phyloP scores from a whole-genome alignment of 2,797 vertebrate genomes.

The Rhinichthys osculus region DNA sequence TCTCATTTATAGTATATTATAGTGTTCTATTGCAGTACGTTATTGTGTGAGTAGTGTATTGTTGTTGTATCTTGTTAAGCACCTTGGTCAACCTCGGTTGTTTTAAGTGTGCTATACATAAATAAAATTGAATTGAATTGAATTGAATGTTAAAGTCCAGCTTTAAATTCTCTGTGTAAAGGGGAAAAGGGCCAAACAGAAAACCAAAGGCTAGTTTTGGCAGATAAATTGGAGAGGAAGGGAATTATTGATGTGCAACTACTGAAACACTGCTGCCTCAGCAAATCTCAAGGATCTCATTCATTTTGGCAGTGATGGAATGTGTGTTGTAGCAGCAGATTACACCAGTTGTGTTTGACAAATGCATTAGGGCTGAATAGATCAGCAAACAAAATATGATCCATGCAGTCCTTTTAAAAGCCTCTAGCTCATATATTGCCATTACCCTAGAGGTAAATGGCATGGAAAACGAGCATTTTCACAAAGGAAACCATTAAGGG shows the following conservation, averaged over 20 bases:
- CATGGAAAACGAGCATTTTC: conserved; percentile 5
- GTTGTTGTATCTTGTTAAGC: too few relatives aligned
- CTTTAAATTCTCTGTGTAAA: background rate
- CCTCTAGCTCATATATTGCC: conserved; percentile 41
- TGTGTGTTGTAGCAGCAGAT: conserved; percentile 46
- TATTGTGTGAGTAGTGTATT: too few relatives aligned
- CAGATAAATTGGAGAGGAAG: conserved; percentile 50
- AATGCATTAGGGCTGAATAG: conserved; percentile 52
- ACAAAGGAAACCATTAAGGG: conserved; percentile 17
- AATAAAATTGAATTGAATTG: too few relatives aligned
- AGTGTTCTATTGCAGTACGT: too few relatives aligned
- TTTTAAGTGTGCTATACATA: too few relatives aligned
- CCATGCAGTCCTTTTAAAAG: conserved; percentile 48
- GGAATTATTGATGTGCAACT: conserved; percentile 56
- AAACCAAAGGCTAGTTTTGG: conserved; percentile 37
- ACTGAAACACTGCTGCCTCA: conserved; percentile 54
- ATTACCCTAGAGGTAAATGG: conserved; percentile 46
- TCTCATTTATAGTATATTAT: too few relatives aligned
- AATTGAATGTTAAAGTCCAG: conserved; percentile 1
- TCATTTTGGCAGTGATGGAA: conserved; percentile 36
- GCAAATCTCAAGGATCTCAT: conserved; percentile 46
- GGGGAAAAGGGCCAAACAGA: conserved; percentile 2
- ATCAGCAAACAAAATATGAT: conserved; percentile 51
- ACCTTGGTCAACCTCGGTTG: too few relatives aligned
- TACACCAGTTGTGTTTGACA: conserved; percentile 37